These are phyloP conservation scores for Drosophila borealis DNA, from an alignment of 2,888 invertebrate species.

Conservation along the genomic window DNA sequence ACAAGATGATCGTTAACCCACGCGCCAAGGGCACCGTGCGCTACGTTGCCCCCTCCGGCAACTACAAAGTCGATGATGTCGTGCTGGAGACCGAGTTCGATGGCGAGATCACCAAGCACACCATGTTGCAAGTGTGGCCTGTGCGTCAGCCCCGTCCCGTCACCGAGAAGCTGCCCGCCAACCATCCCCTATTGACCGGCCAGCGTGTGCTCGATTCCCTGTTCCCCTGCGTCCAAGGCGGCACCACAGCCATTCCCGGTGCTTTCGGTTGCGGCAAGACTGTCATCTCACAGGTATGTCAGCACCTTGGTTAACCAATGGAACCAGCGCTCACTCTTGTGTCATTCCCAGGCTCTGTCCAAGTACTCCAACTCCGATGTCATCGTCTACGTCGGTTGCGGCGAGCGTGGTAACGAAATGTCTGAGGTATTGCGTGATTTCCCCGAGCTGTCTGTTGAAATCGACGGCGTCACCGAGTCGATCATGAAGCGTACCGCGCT, in stretches of 20 bases:
- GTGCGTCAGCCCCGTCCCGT: conserved; percentile 98
- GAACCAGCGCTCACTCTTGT: neutral
- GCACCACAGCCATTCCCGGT: conserved; percentile 99
- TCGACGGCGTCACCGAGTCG: conserved; percentile 97
- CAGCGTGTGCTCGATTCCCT: conserved; percentile 99
- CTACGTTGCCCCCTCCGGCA: conserved; percentile 96
- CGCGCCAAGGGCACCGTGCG: conserved; percentile 98
- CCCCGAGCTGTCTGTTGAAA: conserved; percentile 98
- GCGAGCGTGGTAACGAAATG: conserved; percentile 99
- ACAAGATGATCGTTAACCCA: conserved; percentile 97
- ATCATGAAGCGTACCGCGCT: conserved; percentile 99
- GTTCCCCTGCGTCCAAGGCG: conserved; percentile 99
- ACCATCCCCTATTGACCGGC: conserved; percentile 98
- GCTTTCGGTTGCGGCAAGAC: conserved; percentile 99
- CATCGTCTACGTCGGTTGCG: conserved; percentile 99
- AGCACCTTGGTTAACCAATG: accelerated
- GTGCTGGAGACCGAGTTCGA: conserved; percentile 99
- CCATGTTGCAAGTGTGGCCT: conserved; percentile 99
- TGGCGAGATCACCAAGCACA: conserved; percentile 95
- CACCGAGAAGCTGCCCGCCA: conserved; percentile 99
- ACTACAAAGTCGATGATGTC: conserved; percentile 97
- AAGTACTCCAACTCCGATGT: conserved; percentile 99
- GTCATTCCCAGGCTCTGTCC: conserved; percentile 91
- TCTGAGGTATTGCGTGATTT: conserved; percentile 99
- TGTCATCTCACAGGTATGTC: conserved; percentile 92